A percentile compares a stretch with the other conserved stretches of the same genome.
Evolutionary conservation across 2,113 vertebrate species (phyloP).

Genomic region (Microcebus ravelobensis): DNA sequence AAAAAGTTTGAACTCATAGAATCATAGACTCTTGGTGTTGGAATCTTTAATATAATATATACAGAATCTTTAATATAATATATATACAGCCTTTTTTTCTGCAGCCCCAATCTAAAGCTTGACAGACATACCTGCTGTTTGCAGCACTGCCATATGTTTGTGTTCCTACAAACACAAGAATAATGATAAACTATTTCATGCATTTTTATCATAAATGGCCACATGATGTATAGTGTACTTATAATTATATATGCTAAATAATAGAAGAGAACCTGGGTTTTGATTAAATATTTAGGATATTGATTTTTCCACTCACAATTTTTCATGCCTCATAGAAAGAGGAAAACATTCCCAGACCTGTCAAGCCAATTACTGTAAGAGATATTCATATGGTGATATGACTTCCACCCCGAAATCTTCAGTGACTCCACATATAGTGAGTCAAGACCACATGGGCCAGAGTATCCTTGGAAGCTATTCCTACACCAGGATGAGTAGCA

Average conservation of each 20-base stretch:
- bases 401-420: not conserved
- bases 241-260: not conserved
- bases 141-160: not conserved
- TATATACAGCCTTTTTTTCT: not conserved
- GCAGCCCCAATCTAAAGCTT: not conserved
- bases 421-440: not conserved
- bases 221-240: not conserved
- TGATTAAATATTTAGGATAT: not conserved
- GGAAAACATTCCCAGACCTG: not conserved
- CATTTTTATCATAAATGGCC: not conserved
- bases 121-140: not conserved
- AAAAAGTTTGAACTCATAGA: not conserved
- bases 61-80: not conserved
- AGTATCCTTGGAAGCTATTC: not conserved
- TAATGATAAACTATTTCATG: not conserved
- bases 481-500: not conserved
- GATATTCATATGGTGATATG: not conserved
- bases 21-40: not conserved
- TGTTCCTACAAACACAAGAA: not conserved
- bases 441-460: not conserved
- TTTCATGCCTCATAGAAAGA: not conserved
- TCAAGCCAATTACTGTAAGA: not conserved
- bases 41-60: not conserved
- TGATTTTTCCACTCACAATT: not conserved
- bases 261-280: not conserved